A percentile compares a stretch with the other conserved stretches of the same genome.
phyloP scores from a whole-genome alignment of 2,113 vertebrate species.

The Eretmochelys imbricata region DNA sequence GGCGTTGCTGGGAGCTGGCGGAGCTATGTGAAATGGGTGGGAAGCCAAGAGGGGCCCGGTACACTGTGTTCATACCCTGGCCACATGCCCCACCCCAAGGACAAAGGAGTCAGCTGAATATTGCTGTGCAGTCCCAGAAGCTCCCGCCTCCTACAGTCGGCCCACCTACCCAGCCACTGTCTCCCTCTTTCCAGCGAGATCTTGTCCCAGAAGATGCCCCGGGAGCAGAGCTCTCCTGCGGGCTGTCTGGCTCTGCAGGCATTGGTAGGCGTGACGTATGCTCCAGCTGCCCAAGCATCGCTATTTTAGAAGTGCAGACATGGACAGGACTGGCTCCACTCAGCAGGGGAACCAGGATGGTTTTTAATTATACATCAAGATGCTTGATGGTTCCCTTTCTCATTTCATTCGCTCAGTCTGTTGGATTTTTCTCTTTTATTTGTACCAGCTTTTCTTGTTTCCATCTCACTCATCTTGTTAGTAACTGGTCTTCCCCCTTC shows the following conservation, averaged over 20 bases:
- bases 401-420: neutral
- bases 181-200: neutral
- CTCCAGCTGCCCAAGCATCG: neutral
- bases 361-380: constrained; percentile 45
- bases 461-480: neutral
- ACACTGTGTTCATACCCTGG: neutral
- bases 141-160: neutral
- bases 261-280: neutral
- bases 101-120: neutral
- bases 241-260: neutral
- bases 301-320: neutral
- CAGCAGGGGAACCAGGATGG: neutral
- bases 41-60: neutral
- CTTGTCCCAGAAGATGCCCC: neutral
- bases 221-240: neutral
- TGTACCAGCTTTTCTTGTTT: neutral
- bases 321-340: neutral
- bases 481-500: neutral
- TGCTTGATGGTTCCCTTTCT: neutral
- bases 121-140: neutral
- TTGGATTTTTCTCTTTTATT: neutral
- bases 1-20: neutral
- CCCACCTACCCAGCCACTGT: neutral
- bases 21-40: neutral
- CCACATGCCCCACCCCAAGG: neutral